A percentile compares a stretch with the other conserved stretches of the same genome.
Conservation (phyloP, 1,140 invertebrate species). For the Cydia splendana region DNA sequence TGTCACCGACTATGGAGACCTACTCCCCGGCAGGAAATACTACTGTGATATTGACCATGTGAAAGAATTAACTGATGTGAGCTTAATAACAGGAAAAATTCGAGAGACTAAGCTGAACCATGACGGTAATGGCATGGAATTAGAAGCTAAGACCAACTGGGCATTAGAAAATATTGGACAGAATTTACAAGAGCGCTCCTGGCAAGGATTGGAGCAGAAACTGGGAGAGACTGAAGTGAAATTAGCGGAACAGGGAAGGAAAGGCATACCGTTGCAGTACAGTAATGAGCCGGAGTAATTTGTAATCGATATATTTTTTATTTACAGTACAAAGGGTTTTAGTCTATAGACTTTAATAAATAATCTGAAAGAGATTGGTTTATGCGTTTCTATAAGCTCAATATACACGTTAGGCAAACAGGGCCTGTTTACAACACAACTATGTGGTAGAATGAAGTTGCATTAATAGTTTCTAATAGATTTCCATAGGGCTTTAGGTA, state of each 20-base stretch:
- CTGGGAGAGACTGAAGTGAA: slow-evolving; percentile 84
- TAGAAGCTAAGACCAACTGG: slow-evolving; percentile 70
- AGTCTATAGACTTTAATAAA: slow-evolving; percentile 11
- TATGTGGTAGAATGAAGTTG: too few relatives aligned
- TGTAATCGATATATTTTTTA: slow-evolving; percentile 43
- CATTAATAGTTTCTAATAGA: too few relatives aligned
- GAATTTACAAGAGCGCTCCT: slow-evolving; percentile 83
- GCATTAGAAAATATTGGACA: slow-evolving; percentile 81
- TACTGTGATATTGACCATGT: slow-evolving; percentile 79
- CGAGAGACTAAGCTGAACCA: slow-evolving; percentile 69
- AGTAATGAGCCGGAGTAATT: slow-evolving; percentile 71
- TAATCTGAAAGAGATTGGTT: neutral
- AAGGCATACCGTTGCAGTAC: slow-evolving; percentile 82
- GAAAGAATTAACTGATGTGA: slow-evolving; percentile 82
- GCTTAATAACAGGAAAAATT: slow-evolving; percentile 85
- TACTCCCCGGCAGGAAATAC: slow-evolving; percentile 84
- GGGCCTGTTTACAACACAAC: too few relatives aligned
- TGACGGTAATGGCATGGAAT: slow-evolving; percentile 48
- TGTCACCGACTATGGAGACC: slow-evolving; percentile 87
- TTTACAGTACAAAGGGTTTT: slow-evolving; percentile 36
- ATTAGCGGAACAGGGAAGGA: slow-evolving; percentile 82
- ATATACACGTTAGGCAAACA: neutral
- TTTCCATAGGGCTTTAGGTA: too few relatives aligned
- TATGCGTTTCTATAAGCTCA: neutral
- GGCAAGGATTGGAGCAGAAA: slow-evolving; percentile 88